Percentiles rank a stretch among this genome's conserved stretches.
These are phyloP conservation scores for Pyxicephalus adspersus DNA, from an alignment of 2,113 vertebrate genomes.

Conservation along the genomic window DNA sequence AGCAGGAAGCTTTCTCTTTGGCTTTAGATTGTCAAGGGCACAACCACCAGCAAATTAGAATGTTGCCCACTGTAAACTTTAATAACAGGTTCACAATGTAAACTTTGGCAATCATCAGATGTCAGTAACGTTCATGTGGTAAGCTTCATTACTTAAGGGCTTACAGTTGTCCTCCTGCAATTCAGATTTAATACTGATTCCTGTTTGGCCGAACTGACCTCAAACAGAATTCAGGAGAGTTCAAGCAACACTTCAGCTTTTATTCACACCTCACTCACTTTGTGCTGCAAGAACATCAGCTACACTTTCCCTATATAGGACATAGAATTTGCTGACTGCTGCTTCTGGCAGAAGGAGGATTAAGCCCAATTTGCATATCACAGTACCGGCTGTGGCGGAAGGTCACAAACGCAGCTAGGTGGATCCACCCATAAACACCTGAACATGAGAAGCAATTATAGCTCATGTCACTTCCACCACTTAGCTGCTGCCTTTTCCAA, in stretches of 20 bases:
- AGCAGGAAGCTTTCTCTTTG: not conserved
- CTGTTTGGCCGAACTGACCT: no score
- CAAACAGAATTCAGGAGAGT: no score
- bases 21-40: not conserved
- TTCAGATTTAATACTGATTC: no score
- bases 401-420: constrained; percentile 7
- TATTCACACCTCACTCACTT: not conserved
- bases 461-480: not conserved
- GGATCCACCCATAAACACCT: constrained; percentile 18
- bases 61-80: no score
- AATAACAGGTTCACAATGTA: no score
- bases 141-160: no score
- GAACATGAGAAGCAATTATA: constrained; percentile 20
- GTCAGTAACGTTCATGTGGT: no score
- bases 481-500: constrained; percentile 25
- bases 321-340: not conserved
- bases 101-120: no score
- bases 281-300: not conserved
- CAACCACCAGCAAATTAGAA: not conserved
- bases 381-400: not conserved
- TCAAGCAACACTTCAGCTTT: no score
- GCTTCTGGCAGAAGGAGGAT: constrained; percentile 29
- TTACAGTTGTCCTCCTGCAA: no score
- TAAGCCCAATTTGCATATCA: constrained; percentile 24
- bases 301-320: not conserved